A percentile compares a stretch with the other conserved stretches of the same genome.
These are phyloP conservation scores for Dorcus parallelipipedus DNA, from an alignment of 2,888 invertebrate genomes.

Conservation along the genomic window DNA sequence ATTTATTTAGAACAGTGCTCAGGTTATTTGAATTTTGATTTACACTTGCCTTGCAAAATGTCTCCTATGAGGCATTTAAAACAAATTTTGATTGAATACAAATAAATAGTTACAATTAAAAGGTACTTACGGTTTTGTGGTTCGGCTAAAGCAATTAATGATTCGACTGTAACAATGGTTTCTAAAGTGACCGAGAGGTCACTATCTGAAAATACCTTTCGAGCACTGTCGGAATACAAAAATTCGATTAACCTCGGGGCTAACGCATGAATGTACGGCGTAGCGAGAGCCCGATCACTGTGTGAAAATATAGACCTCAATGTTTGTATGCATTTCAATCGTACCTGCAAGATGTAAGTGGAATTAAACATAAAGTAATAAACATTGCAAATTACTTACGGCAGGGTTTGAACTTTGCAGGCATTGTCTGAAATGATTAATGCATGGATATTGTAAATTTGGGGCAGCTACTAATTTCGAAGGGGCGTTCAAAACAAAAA, in stretches of 20 bases:
- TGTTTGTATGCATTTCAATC: conserved; percentile 75
- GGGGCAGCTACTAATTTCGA: conserved; percentile 73
- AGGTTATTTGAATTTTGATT: neutral
- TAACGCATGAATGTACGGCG: conserved; percentile 77
- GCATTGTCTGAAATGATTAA: conserved; percentile 87
- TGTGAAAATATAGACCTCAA: conserved; percentile 74
- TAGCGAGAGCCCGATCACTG: conserved; percentile 65
- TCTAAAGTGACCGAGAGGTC: conserved; percentile 71
- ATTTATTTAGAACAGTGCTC: neutral
- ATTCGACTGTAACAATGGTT: conserved; percentile 71
- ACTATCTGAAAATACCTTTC: conserved; percentile 60
- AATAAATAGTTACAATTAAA: conserved; percentile 1
- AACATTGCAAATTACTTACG: conserved; percentile 42
- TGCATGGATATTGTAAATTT: conserved; percentile 84
- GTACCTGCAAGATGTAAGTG: conserved; percentile 52
- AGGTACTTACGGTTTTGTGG: conserved; percentile 70
- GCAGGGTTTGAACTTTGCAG: conserved; percentile 63
- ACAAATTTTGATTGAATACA: conserved; percentile 21
- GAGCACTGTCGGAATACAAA: conserved; percentile 62
- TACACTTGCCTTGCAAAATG: conserved; percentile 55
- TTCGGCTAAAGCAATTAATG: conserved; percentile 69
- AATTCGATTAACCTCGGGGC: conserved; percentile 77
- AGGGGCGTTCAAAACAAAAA: conserved; percentile 81
- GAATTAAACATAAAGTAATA: neutral
- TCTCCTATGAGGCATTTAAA: conserved; percentile 46